phyloP scores from a whole-genome alignment of 2,888 invertebrate genomes.

The Caenorhabditis imperialis region DNA sequence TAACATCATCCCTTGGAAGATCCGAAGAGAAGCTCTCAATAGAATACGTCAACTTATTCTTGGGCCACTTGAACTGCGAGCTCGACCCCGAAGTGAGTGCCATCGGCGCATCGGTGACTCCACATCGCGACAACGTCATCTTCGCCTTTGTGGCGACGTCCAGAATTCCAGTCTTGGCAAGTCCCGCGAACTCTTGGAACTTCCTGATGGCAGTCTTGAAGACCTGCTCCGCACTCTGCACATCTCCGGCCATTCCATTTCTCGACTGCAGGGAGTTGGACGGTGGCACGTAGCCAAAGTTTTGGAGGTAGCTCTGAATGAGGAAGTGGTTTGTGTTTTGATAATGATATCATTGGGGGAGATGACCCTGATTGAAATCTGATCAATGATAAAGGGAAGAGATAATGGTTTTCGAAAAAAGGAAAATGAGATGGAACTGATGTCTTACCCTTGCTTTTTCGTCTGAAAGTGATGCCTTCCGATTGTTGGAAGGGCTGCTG shows the following conservation, averaged over 20 bases:
- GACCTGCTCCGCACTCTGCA: slow-evolving; percentile 55
- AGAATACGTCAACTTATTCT: slow-evolving; percentile 72
- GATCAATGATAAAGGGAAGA: neutral
- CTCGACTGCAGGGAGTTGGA: slow-evolving; percentile 49
- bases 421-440: neutral
- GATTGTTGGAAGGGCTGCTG: slow-evolving; percentile 23
- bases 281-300: slow-evolving; percentile 75
- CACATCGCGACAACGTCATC: slow-evolving; percentile 76
- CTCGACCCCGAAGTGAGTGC: slow-evolving; percentile 54
- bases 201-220: slow-evolving; percentile 71
- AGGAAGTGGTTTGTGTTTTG: slow-evolving; percentile 6
- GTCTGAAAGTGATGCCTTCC: slow-evolving; percentile 60
- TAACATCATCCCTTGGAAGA: slow-evolving; percentile 68
- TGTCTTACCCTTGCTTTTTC: slow-evolving; percentile 71
- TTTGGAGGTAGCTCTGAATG: slow-evolving; percentile 72
- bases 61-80: slow-evolving; percentile 73
- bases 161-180: slow-evolving; percentile 71
- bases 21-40: slow-evolving; percentile 74
- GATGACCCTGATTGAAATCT: slow-evolving; percentile 4
- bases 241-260: slow-evolving; percentile 67
- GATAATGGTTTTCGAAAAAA: neutral
- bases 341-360: neutral
- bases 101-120: slow-evolving; percentile 71
- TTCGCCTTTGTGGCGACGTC: slow-evolving; percentile 73
- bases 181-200: slow-evolving; percentile 77